These are phyloP conservation scores for Sylvia borin DNA, from an alignment of 2,797 vertebrate species.

Conservation along the genomic window DNA sequence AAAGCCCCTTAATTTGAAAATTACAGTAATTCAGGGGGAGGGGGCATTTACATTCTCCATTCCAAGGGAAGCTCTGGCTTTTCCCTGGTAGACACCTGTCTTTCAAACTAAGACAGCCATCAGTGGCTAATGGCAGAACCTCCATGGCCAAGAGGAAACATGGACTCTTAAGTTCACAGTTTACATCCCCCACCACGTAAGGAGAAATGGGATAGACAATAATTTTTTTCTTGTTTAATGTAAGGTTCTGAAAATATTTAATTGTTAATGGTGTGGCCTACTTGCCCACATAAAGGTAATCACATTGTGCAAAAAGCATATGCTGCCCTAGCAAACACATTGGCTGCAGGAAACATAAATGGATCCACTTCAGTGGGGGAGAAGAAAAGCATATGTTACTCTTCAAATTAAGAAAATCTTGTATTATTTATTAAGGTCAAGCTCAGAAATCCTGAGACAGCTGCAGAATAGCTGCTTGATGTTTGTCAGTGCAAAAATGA, in stretches of 20 bases:
- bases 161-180: background rate
- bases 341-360: background rate
- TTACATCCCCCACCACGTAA: background rate
- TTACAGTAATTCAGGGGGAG: too few relatives aligned
- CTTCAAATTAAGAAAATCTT: conserved; percentile 22
- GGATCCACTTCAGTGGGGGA: background rate
- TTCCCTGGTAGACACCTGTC: too few relatives aligned
- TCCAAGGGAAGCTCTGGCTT: too few relatives aligned
- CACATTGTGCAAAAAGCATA: background rate
- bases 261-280: background rate
- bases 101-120: too few relatives aligned
- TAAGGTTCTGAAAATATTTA: background rate
- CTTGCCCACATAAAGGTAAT: background rate
- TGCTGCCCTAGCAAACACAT: background rate
- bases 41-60: too few relatives aligned
- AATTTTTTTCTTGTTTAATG: background rate
- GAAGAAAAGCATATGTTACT: conserved; percentile 27
- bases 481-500: conserved; percentile 36
- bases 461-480: conserved; percentile 36
- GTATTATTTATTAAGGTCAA: conserved; percentile 56
- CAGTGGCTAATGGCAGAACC: background rate
- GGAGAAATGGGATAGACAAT: background rate
- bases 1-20: too few relatives aligned
- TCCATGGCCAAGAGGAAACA: background rate
- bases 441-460: conserved; percentile 22